phyloP scores from a whole-genome alignment of 1,140 invertebrate species.

The Neomicropteryx cornuta region DNA sequence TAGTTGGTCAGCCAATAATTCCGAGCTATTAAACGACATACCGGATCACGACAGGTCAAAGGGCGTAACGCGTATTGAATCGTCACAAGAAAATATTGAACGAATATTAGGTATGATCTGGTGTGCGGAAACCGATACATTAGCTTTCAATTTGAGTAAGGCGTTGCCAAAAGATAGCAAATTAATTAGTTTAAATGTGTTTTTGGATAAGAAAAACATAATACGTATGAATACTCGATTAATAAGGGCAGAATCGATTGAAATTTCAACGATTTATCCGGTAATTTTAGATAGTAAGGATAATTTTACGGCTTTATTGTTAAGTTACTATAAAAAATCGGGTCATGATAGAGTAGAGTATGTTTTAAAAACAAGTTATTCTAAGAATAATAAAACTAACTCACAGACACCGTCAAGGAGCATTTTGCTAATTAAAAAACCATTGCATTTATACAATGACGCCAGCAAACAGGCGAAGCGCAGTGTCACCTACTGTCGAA shows the following conservation, averaged over 20 bases:
- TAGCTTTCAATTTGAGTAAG: background rate
- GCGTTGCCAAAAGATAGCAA: background rate
- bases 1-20: conserved; percentile 1
- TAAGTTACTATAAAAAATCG: background rate
- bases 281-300: conserved; percentile 10
- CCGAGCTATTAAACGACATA: background rate
- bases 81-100: background rate
- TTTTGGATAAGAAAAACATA: too few species aligned
- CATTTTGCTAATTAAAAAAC: too few species aligned
- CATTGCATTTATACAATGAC: too few species aligned
- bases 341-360: background rate
- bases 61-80: background rate
- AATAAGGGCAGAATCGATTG: conserved; percentile 7
- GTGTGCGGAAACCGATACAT: background rate
- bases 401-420: background rate
- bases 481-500: too few species aligned
- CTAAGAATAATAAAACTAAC: too few species aligned
- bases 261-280: conserved; percentile 20
- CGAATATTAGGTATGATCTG: background rate
- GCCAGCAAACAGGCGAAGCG: too few species aligned
- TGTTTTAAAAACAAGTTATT: too few species aligned
- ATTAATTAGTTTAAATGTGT: too few species aligned
- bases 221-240: too few species aligned
- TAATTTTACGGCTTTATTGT: background rate
- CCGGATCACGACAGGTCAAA: background rate